Percentiles rank a stretch among this genome's conserved stretches.
Conservation (phyloP, 2,888 invertebrate species). For the Acleris laterana region DNA sequence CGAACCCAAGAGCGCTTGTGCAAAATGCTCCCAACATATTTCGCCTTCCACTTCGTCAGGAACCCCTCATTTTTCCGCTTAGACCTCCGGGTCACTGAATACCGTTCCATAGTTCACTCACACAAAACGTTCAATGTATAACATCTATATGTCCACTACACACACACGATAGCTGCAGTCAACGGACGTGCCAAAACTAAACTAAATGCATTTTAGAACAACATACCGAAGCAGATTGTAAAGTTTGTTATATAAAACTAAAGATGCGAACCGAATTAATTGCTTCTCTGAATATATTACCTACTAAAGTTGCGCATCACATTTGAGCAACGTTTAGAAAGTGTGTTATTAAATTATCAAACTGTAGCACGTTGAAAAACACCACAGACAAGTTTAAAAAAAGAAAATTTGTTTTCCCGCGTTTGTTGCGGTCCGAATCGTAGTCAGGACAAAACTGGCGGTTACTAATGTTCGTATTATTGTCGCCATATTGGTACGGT, state of each 20-base stretch:
- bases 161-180: constrained; percentile 61
- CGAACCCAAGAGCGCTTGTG: constrained; percentile 67
- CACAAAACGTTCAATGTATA: constrained; percentile 53
- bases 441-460: constrained; percentile 68
- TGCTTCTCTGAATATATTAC: constrained; percentile 60
- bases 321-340: constrained; percentile 55
- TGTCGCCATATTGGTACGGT: constrained; percentile 80
- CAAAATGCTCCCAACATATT: constrained; percentile 64
- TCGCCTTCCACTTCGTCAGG: constrained; percentile 68
- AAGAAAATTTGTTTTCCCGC: constrained; percentile 41
- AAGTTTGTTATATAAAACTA: constrained; percentile 69
- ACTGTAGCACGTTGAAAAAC: constrained; percentile 41
- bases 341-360: constrained; percentile 43
- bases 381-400: constrained; percentile 41
- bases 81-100: constrained; percentile 71
- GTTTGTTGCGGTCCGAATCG: constrained; percentile 50
- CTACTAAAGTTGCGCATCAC: constrained; percentile 38
- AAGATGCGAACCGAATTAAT: constrained; percentile 70
- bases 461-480: constrained; percentile 69
- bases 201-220: constrained; percentile 64
- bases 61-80: constrained; percentile 70
- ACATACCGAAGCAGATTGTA: constrained; percentile 62
- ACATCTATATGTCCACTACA: constrained; percentile 44
- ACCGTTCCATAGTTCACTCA: constrained; percentile 68
- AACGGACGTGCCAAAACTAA: constrained; percentile 68